These are phyloP conservation scores for Eupelmus urozonus DNA, from an alignment of 2,888 invertebrate species.

Conservation along the genomic window DNA sequence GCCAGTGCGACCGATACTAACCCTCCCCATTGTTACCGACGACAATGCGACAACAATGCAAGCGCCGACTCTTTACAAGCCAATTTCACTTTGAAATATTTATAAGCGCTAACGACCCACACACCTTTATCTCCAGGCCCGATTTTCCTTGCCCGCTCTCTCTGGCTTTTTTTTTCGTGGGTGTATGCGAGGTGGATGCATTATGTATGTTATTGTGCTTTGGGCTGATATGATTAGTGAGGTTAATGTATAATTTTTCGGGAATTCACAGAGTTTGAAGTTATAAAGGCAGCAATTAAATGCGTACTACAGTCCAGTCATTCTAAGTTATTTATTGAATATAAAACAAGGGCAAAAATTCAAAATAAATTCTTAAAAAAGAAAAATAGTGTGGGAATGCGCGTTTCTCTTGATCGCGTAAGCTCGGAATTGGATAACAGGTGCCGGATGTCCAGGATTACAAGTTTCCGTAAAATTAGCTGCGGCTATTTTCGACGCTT, in stretches of 20 bases:
- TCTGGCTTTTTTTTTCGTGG: too few relatives aligned
- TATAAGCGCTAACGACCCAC: slow-evolving; percentile 51
- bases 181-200: too few relatives aligned
- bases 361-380: too few relatives aligned
- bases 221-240: too few relatives aligned
- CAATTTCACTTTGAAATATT: slow-evolving; percentile 68
- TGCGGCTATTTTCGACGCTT: slow-evolving; percentile 39
- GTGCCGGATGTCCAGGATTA: slow-evolving; percentile 73
- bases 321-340: too few relatives aligned
- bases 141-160: background rate
- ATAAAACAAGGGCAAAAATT: too few relatives aligned
- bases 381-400: slow-evolving; percentile 40
- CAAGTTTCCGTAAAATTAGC: slow-evolving; percentile 55
- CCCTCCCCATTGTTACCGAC: slow-evolving; percentile 64
- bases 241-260: too few relatives aligned
- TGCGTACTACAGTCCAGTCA: too few relatives aligned
- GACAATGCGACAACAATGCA: slow-evolving; percentile 66
- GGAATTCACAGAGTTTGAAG: too few relatives aligned
- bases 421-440: slow-evolving; percentile 62
- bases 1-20: slow-evolving; percentile 55
- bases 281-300: too few relatives aligned
- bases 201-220: too few relatives aligned
- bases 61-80: slow-evolving; percentile 66
- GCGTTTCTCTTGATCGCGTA: slow-evolving; percentile 17
- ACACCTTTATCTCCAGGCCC: background rate